phyloP scores from a whole-genome alignment of 92 coral and sea anemone species.

The Palythoa heliodiscus region DNA sequence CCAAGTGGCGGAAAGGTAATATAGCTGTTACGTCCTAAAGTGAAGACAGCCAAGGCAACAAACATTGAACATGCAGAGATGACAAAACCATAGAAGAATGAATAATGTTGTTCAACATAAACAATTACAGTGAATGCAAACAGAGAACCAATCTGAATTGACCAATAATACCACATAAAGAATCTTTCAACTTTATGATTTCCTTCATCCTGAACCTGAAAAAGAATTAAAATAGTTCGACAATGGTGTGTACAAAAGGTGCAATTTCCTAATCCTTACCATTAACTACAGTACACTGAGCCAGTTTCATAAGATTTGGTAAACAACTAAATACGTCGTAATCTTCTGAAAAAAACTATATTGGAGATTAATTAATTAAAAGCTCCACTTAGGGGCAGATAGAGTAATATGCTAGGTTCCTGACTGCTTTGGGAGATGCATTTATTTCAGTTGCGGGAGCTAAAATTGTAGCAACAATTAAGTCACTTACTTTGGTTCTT shows the following conservation, averaged over 20 bases:
- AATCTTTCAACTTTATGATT: conserved; percentile 75
- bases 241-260: background rate
- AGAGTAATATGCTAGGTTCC: too few relatives aligned
- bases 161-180: conserved; percentile 96
- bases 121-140: conserved; percentile 74
- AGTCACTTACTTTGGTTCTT: too few relatives aligned
- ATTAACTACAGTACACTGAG: too few relatives aligned
- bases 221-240: background rate
- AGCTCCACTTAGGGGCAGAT: too few relatives aligned
- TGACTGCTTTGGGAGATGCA: too few relatives aligned
- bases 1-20: conserved; percentile 73
- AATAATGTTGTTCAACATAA: conserved; percentile 67
- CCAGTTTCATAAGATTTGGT: too few relatives aligned
- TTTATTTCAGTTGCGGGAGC: too few relatives aligned
- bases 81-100: conserved; percentile 77
- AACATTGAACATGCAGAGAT: conserved; percentile 79
- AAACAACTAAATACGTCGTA: too few relatives aligned
- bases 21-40: conserved; percentile 72
- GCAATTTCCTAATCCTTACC: too few relatives aligned
- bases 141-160: conserved; percentile 86
- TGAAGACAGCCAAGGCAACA: conserved; percentile 65
- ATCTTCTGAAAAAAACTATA: too few relatives aligned
- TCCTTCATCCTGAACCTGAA: conserved; percentile 60
- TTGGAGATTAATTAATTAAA: too few relatives aligned
- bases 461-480: too few relatives aligned